Evolutionary conservation across 2,797 vertebrate genomes (phyloP).

Genomic region (Oreochromis mossambicus): DNA sequence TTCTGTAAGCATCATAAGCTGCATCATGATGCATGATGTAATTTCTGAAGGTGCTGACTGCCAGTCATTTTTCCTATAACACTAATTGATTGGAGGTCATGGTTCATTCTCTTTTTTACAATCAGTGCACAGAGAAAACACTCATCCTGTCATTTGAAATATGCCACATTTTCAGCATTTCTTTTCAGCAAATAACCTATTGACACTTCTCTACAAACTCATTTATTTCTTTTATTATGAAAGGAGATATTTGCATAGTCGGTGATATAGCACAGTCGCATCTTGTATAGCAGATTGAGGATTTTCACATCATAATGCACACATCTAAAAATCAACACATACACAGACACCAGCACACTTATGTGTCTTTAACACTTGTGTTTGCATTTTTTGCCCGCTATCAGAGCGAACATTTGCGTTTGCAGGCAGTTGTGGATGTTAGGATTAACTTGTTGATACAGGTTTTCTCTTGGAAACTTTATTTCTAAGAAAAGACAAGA

Average conservation of each 20-base stretch:
- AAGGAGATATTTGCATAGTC: background rate
- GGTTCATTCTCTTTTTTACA: background rate
- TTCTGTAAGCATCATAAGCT: background rate
- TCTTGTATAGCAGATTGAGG: background rate
- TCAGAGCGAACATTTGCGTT: background rate
- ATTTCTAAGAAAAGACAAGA: background rate
- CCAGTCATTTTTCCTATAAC: background rate
- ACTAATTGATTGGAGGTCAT: background rate
- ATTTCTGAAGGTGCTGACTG: background rate
- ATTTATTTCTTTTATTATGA: background rate
- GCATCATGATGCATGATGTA: background rate
- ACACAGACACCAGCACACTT: background rate
- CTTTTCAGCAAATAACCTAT: background rate
- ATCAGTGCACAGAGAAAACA: background rate
- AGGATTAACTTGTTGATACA: slow-evolving; percentile 21
- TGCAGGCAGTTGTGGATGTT: background rate
- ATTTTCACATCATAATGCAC: background rate
- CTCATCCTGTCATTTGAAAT: background rate
- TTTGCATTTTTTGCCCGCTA: background rate
- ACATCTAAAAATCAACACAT: background rate
- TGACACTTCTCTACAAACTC: background rate
- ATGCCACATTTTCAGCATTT: background rate
- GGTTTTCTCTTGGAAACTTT: slow-evolving; percentile 18
- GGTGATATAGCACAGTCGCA: background rate
- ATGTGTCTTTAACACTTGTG: background rate